Evolutionary conservation across 2,113 vertebrate genomes (phyloP).

Genomic region (Hemiprocne comata): DNA sequence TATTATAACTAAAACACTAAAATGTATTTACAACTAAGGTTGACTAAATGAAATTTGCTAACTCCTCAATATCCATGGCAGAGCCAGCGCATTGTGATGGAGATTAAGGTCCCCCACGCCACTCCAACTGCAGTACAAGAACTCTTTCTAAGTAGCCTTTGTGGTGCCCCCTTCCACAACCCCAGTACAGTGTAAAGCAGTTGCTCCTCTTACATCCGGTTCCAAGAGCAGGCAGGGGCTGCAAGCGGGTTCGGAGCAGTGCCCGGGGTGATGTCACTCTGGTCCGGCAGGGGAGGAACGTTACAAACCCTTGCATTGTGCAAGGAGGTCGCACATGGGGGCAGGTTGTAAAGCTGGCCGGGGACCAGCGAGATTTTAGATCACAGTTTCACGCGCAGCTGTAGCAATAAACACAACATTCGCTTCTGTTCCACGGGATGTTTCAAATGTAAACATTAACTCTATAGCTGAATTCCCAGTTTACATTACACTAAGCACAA

Average conservation of each 20-base stretch:
- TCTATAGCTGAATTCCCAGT: slow-evolving; percentile 55
- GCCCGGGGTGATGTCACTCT: neutral
- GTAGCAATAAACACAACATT: slow-evolving; percentile 45
- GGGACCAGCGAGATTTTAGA: slow-evolving; percentile 25
- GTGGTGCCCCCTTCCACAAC: neutral
- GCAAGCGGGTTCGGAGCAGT: neutral
- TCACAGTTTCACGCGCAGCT: slow-evolving; percentile 31
- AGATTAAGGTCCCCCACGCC: neutral
- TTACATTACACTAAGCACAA: slow-evolving; percentile 36
- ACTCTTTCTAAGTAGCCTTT: neutral
- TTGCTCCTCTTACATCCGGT: neutral
- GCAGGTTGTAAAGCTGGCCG: slow-evolving; percentile 27
- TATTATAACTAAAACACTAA: neutral
- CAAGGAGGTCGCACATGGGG: neutral
- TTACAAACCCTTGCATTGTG: slow-evolving; percentile 1
- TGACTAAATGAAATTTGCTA: neutral
- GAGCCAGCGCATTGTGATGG: neutral
- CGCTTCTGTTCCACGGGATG: neutral
- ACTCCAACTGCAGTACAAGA: neutral
- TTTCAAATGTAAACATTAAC: slow-evolving; percentile 57
- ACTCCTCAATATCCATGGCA: neutral
- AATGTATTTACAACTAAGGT: neutral
- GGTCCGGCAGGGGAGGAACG: neutral
- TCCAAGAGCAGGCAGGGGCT: neutral
- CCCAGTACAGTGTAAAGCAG: neutral